These are phyloP conservation scores for Tetropium fuscum DNA, from an alignment of 2,888 invertebrate genomes.

Conservation along the genomic window DNA sequence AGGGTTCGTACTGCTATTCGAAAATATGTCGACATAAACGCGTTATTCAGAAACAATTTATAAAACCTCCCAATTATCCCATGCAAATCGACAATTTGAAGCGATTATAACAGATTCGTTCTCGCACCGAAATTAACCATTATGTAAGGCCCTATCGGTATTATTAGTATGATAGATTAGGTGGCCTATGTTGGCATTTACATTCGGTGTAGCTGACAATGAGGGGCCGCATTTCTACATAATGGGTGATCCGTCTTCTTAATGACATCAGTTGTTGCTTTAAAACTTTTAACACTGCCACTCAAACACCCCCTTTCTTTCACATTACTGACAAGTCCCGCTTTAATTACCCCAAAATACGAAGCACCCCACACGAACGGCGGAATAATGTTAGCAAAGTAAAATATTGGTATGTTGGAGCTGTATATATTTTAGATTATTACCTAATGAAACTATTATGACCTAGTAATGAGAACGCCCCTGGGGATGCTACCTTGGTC, in stretches of 20 bases:
- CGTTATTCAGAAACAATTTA: no score
- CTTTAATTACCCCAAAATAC: slow-evolving; percentile 25
- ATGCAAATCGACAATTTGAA: slow-evolving; percentile 26
- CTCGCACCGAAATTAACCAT: slow-evolving; percentile 28
- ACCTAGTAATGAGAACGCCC: no score
- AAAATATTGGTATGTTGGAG: no score
- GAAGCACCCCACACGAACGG: no score
- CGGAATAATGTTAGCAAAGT: no score
- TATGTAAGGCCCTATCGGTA: slow-evolving; percentile 41
- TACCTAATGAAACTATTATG: no score
- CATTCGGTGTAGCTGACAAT: slow-evolving; percentile 52
- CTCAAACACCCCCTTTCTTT: slow-evolving; percentile 24
- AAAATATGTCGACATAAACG: no score
- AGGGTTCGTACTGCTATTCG: no score
- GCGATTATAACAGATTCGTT: slow-evolving; percentile 25
- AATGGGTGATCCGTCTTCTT: slow-evolving; percentile 62
- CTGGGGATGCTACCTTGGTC: no score
- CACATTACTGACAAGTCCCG: slow-evolving; percentile 16
- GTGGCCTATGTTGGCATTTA: slow-evolving; percentile 48
- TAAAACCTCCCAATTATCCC: slow-evolving; percentile 17
- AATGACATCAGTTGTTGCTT: slow-evolving; percentile 56
- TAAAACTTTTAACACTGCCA: slow-evolving; percentile 43
- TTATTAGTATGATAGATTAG: slow-evolving; percentile 62
- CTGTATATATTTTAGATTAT: no score
- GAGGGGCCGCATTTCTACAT: slow-evolving; percentile 51